Conservation (phyloP, 1,140 invertebrate genomes). For the Leucophenga varia region DNA sequence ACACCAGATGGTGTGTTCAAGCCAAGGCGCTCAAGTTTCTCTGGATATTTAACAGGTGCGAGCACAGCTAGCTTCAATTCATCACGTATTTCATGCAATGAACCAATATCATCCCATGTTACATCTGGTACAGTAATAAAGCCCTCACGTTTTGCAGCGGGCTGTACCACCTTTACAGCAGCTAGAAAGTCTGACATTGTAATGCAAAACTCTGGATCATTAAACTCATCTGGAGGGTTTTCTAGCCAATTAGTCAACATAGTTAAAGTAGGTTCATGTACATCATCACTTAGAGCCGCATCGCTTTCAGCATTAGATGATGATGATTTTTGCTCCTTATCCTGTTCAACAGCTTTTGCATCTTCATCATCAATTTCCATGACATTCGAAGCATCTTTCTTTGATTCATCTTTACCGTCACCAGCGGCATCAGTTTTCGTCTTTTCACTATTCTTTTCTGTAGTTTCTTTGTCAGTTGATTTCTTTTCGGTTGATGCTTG, state of each 20-base stretch:
- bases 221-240: conserved; percentile 43
- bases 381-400: background rate
- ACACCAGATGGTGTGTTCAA: conserved; percentile 82
- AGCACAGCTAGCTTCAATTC: conserved; percentile 89
- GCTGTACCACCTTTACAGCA: conserved; percentile 81
- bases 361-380: background rate
- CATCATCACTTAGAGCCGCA: conserved; percentile 17
- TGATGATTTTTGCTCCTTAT: too few relatives aligned
- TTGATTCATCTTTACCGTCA: background rate
- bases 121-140: conserved; percentile 97
- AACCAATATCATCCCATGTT: conserved; percentile 97
- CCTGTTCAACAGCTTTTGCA: background rate
- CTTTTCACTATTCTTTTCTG: conserved; percentile 2
- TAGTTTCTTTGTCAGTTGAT: too few relatives aligned
- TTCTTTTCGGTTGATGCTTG: background rate
- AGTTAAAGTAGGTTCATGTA: conserved; percentile 40
- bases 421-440: background rate
- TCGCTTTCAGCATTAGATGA: background rate
- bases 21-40: conserved; percentile 76
- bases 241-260: conserved; percentile 61
- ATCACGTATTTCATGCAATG: conserved; percentile 81
- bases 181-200: conserved; percentile 73
- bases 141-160: conserved; percentile 94
- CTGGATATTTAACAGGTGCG: conserved; percentile 85
- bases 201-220: conserved; percentile 63